Base-by-base conservation (phyloP, 2,888 invertebrate species). In the Nezara viridula region DNA sequence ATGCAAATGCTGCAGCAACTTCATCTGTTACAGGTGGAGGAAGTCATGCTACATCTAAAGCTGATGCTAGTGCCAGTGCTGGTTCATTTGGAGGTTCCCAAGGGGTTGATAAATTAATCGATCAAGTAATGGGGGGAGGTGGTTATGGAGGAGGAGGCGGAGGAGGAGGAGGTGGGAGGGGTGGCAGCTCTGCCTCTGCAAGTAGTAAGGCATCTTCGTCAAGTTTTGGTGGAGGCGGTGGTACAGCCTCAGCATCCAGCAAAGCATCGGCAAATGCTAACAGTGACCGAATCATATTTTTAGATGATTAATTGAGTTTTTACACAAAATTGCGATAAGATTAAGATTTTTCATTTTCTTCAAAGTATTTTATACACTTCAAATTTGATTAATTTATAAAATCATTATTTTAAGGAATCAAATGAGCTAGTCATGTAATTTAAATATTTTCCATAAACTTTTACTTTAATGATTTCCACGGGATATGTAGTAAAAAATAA, bases 201-300 rank as follows among this genome's bases (percentile, higher is more conserved):
- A 86, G 86, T n/a, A 86, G 86, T 85, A 88, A 88, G 19, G 88
- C 88, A 49, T 73, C 88, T 27, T n/a, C 88, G n/a, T 88, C 88
- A 1, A 73, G 88, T 49, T 27, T 14, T 73, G 88, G 88, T 12
- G 86, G 55, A 0, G 88, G 88, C 21, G 27, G 44, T 73, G 27
- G 66, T 66, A 88, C 32, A 49, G 88, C 88, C 44, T 88, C 88
- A n/a, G 88, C 88, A n/a, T 88, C 88, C 27, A 88, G 88, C 24
- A 44, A 60, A 47, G 88, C 88, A 40, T 73, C 88, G 7, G 88
- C 88, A 12, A 73, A 44, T 24, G 24, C 81, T 47, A 77, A 87
- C 47, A 87, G 87, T 66, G 88, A 88, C 32, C 55, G 88, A 49
- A 88, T 88, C 2, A 73, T 88, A 47, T 88, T 88, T 88, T 27